A percentile compares a stretch with the other conserved stretches of the same genome.
phyloP scores from a whole-genome alignment of 2,113 vertebrate species.

The Hoplias malabaricus region DNA sequence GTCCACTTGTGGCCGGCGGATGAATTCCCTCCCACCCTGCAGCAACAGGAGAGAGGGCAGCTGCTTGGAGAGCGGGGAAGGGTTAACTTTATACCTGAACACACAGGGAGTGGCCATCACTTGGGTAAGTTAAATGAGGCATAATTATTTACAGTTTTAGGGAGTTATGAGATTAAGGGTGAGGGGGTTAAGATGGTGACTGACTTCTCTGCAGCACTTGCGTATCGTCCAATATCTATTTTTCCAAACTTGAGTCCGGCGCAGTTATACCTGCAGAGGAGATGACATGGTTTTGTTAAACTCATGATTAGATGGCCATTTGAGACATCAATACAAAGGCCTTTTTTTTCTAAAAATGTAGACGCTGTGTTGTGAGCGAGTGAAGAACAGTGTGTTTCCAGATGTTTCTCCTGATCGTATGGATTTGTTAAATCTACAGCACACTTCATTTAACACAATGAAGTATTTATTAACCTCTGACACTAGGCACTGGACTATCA shows the following conservation, averaged over 20 bases:
- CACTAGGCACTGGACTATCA: too few species aligned
- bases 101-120: not conserved
- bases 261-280: constrained; percentile 84
- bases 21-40: constrained; percentile 83
- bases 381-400: too few species aligned
- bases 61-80: constrained; percentile 91
- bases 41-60: constrained; percentile 90
- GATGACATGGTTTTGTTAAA: too few species aligned
- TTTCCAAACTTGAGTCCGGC: constrained; percentile 89
- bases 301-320: too few species aligned
- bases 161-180: too few species aligned
- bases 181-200: not conserved
- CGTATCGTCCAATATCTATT: constrained; percentile 90
- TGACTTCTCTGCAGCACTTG: constrained; percentile 83
- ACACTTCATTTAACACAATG: too few species aligned
- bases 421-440: too few species aligned
- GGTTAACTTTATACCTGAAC: constrained; percentile 87
- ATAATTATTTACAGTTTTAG: not conserved
- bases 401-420: too few species aligned
- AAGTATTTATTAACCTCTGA: too few species aligned
- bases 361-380: too few species aligned
- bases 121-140: not conserved
- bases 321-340: too few species aligned
- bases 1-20: constrained; percentile 89
- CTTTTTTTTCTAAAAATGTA: too few species aligned